A percentile compares a stretch with the other conserved stretches of the same genome.
phyloP scores from a whole-genome alignment of 2,888 invertebrate species.

The Hoplodrina blanda region DNA sequence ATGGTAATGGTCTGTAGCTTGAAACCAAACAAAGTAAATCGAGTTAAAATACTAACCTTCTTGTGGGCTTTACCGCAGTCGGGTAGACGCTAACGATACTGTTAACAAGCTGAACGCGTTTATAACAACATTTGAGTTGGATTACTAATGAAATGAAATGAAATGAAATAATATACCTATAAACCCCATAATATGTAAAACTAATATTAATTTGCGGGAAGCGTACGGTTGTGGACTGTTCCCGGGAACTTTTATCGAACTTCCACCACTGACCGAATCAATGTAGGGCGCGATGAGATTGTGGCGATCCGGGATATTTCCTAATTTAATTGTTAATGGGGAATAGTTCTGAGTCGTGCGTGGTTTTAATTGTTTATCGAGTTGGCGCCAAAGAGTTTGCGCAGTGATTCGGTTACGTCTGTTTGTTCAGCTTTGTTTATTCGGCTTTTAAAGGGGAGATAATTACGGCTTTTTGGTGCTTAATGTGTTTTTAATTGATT shows the following conservation, averaged over 20 bases:
- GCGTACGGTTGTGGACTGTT: conserved; percentile 27
- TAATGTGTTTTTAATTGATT: conserved; percentile 42
- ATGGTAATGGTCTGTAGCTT: not conserved
- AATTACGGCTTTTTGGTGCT: conserved; percentile 28
- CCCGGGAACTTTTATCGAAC: conserved; percentile 45
- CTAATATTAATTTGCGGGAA: conserved; percentile 45
- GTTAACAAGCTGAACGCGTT: not conserved
- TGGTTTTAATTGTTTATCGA: conserved; percentile 54
- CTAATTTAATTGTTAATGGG: conserved; percentile 52
- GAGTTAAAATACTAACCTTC: not conserved
- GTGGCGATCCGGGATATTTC: conserved; percentile 17
- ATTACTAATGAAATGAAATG: too few species aligned
- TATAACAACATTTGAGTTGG: conserved; percentile 2
- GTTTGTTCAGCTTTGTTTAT: conserved; percentile 44
- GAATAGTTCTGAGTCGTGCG: conserved; percentile 36
- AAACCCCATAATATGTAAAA: conserved; percentile 30
- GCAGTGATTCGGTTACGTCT: conserved; percentile 40
- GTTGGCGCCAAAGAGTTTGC: conserved; percentile 41
- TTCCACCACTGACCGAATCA: conserved; percentile 28
- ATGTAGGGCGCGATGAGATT: conserved; percentile 25
- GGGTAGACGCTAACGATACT: not conserved
- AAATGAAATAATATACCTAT: too few species aligned
- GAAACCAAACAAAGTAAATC: not conserved
- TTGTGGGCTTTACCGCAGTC: not conserved
- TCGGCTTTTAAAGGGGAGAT: conserved; percentile 40